These are phyloP conservation scores for Frankliniella intonsa DNA, from an alignment of 2,888 invertebrate genomes.

Conservation along the genomic window DNA sequence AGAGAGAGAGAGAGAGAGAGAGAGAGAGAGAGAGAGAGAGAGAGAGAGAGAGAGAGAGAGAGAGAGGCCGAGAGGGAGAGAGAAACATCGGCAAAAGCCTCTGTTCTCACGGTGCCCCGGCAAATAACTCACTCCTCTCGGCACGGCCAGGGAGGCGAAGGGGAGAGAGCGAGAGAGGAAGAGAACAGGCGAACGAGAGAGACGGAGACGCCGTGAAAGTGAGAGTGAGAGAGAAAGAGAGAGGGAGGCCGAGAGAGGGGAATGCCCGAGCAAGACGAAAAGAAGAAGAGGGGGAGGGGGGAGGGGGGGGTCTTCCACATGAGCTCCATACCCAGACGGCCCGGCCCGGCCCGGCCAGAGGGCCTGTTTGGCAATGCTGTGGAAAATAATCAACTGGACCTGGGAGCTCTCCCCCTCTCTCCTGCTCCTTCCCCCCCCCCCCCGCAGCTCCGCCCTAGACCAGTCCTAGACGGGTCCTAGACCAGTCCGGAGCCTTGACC, in stretches of 20 bases:
- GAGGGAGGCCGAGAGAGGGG: background rate
- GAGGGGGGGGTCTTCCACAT: background rate
- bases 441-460: no score
- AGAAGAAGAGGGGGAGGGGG: background rate
- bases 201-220: background rate
- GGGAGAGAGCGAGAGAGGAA: background rate
- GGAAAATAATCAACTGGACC: no score
- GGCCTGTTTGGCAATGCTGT: no score
- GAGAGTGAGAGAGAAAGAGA: background rate
- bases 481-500: no score
- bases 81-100: background rate
- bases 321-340: no score
- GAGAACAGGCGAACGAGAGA: background rate
- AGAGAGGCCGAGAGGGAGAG: background rate
- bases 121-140: background rate
- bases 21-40: background rate
- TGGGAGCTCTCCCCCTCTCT: no score
- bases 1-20: background rate
- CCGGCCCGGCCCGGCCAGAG: no score
- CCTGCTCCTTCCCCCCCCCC: no score
- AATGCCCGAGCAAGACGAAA: background rate
- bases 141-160: background rate
- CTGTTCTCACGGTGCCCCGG: background rate
- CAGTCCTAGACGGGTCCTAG: no score
- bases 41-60: background rate